Evolutionary conservation across 2,797 vertebrate genomes (phyloP).

Genomic region (Dallia pectoralis): DNA sequence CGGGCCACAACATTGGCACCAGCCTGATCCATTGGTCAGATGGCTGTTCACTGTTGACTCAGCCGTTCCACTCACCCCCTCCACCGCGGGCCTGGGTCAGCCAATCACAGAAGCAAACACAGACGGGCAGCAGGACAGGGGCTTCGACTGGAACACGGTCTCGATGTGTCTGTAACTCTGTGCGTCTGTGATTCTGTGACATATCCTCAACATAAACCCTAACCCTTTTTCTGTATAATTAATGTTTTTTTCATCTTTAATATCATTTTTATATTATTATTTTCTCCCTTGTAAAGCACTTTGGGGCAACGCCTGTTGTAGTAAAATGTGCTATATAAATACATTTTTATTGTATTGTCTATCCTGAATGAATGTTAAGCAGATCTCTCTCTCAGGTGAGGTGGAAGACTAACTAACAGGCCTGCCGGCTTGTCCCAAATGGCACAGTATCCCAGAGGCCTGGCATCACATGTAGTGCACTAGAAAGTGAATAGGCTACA

Average conservation of each 20-base stretch:
- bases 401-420: neutral
- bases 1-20: neutral
- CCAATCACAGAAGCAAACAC: constrained; percentile 1
- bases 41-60: neutral
- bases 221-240: no score
- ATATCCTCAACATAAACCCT: neutral
- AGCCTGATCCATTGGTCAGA: neutral
- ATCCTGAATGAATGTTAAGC: no score
- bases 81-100: neutral
- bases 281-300: no score
- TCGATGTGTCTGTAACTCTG: neutral
- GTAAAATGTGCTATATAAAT: no score
- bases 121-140: neutral
- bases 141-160: neutral
- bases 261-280: no score
- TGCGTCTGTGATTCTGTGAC: constrained; percentile 12
- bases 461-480: neutral
- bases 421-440: neutral
- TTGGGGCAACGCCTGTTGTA: no score
- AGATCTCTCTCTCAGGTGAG: neutral
- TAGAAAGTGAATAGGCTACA: constrained; percentile 19
- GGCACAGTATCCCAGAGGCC: neutral
- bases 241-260: no score
- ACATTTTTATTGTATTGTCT: no score
- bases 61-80: neutral